Evolutionary conservation across 92 coral and sea anemone species (phyloP).

Genomic region (Umimayanthus chanpuru): DNA sequence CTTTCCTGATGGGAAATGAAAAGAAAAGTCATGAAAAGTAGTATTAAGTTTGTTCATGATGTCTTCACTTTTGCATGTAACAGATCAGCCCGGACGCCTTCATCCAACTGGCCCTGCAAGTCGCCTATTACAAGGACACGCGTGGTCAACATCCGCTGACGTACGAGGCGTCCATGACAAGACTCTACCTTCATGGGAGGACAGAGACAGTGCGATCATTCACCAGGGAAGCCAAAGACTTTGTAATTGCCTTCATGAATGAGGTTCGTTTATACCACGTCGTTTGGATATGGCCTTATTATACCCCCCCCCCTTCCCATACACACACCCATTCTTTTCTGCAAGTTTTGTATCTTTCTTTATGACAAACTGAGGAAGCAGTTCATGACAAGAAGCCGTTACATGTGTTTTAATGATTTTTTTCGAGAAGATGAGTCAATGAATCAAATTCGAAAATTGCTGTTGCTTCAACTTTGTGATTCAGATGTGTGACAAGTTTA

Average conservation of each 20-base stretch:
- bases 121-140: conserved; percentile 87
- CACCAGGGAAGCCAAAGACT: conserved; percentile 81
- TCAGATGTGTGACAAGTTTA: no score
- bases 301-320: no score
- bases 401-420: no score
- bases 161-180: conserved; percentile 95
- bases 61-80: not conserved
- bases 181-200: conserved; percentile 93
- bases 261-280: conserved; percentile 5
- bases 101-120: conserved; percentile 89
- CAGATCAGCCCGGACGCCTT: conserved; percentile 97
- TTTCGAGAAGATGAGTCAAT: no score
- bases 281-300: not conserved
- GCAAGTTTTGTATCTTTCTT: not conserved
- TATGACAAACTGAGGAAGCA: not conserved
- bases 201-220: conserved; percentile 96
- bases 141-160: conserved; percentile 88
- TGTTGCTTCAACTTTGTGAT: no score
- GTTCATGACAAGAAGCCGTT: not conserved
- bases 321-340: not conserved
- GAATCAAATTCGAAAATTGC: no score
- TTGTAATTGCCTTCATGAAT: conserved; percentile 76
- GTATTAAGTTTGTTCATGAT: not conserved
- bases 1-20: no score
- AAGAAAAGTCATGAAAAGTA: no score